A percentile compares a stretch with the other conserved stretches of the same genome.
phyloP scores from a whole-genome alignment of 2,888 invertebrate species.

The Amphipoea oculea region DNA sequence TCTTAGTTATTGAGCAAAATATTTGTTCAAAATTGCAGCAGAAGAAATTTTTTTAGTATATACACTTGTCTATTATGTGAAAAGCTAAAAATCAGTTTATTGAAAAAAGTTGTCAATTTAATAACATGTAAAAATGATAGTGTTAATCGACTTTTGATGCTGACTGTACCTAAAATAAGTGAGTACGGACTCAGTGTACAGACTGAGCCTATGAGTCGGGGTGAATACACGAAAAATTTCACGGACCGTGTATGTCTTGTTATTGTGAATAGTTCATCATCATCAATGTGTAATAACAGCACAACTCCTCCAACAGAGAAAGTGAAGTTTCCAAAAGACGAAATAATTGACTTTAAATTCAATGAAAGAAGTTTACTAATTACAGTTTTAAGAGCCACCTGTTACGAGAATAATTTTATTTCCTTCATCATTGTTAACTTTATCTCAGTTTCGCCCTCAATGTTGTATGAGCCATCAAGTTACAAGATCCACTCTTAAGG shows the following conservation, averaged over 20 bases:
- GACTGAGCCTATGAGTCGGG: too few relatives aligned
- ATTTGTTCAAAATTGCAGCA: too few relatives aligned
- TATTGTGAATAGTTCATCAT: neutral
- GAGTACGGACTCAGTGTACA: too few relatives aligned
- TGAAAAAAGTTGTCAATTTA: too few relatives aligned
- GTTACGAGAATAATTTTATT: constrained; percentile 35
- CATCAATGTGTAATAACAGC: neutral
- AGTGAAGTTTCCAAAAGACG: neutral
- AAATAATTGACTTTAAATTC: constrained; percentile 5
- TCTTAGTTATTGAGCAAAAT: too few relatives aligned
- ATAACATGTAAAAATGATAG: too few relatives aligned
- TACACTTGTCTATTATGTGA: too few relatives aligned
- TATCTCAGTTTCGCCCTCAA: constrained; percentile 27
- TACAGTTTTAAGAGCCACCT: constrained; percentile 42
- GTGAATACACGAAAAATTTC: neutral
- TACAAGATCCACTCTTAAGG: constrained; percentile 16
- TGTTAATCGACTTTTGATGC: too few relatives aligned
- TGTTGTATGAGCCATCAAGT: constrained; percentile 11
- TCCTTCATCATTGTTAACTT: constrained; percentile 32
- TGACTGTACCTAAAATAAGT: too few relatives aligned
- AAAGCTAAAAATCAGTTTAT: too few relatives aligned
- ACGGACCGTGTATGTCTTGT: neutral
- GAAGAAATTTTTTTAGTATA: too few relatives aligned
- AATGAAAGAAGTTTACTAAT: constrained; percentile 8
- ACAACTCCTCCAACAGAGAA: neutral